These are phyloP conservation scores for Macaria liturata DNA, from an alignment of 2,888 invertebrate genomes.

Conservation along the genomic window DNA sequence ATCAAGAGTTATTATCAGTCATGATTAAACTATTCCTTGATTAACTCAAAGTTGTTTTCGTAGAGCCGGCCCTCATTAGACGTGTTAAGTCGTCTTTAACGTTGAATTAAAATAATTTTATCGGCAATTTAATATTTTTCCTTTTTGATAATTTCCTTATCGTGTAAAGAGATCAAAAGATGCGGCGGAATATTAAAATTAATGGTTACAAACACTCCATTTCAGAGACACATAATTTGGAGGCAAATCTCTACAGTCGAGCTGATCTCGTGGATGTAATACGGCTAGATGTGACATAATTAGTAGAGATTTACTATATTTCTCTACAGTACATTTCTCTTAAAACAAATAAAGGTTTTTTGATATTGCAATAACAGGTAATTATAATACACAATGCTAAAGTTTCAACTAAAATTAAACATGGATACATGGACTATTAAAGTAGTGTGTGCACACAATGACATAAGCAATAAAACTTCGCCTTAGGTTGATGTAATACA, in stretches of 20 bases:
- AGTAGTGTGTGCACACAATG: no score
- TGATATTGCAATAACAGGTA: no score
- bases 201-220: constrained; percentile 72
- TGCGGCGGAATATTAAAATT: constrained; percentile 65
- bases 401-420: no score
- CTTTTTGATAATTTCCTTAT: constrained; percentile 41
- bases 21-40: constrained; percentile 30
- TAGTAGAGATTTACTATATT: background rate
- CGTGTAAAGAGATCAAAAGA: constrained; percentile 54
- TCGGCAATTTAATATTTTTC: constrained; percentile 37
- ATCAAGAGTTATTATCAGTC: constrained; percentile 35
- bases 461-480: no score
- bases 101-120: constrained; percentile 35
- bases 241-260: constrained; percentile 53
- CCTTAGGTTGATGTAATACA: no score
- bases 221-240: constrained; percentile 58
- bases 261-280: constrained; percentile 29
- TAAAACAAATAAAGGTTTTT: no score
- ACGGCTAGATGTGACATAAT: constrained; percentile 27
- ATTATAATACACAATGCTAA: no score
- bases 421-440: no score
- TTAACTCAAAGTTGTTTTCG: constrained; percentile 35
- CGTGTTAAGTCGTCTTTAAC: constrained; percentile 40
- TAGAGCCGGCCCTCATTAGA: constrained; percentile 40
- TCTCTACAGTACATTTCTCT: no score